phyloP scores from a whole-genome alignment of 2,113 vertebrate species.

The Rhabdomys dilectus region DNA sequence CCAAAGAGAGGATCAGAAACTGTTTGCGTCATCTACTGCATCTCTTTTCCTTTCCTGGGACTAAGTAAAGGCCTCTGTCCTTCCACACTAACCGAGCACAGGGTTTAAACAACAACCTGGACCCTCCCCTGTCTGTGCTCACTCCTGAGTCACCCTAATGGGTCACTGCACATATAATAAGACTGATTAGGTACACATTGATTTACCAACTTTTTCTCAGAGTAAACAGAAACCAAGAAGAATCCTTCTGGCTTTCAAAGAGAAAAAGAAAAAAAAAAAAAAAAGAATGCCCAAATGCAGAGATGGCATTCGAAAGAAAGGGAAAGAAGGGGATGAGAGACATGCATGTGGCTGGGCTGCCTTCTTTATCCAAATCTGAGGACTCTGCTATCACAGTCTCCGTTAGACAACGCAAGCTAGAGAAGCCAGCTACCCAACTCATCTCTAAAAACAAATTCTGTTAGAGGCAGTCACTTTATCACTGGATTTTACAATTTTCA shows the following conservation, averaged over 20 bases:
- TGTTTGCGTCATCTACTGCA: not conserved
- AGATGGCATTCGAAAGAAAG: not conserved
- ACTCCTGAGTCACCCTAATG: not conserved
- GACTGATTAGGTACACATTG: conserved; percentile 27
- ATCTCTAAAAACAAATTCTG: not conserved
- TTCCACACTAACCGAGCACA: not conserved
- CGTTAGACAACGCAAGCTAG: not conserved
- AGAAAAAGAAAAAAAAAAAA: too few species aligned
- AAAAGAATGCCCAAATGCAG: not conserved
- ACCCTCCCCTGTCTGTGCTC: not conserved
- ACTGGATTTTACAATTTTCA: not conserved
- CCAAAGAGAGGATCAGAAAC: conserved; percentile 21
- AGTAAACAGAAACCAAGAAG: conserved; percentile 40
- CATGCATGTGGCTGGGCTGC: too few species aligned
- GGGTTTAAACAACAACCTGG: not conserved
- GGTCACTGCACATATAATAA: not conserved
- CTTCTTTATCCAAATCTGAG: not conserved
- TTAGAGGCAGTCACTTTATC: not conserved
- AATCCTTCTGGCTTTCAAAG: not conserved
- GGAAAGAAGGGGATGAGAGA: too few species aligned
- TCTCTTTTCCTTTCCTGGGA: not conserved
- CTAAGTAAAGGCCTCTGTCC: not conserved
- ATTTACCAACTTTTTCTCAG: conserved; percentile 4
- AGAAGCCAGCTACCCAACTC: not conserved
- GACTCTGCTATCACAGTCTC: not conserved